Evolutionary conservation across 2,888 invertebrate genomes (phyloP).

Genomic region (Troides oblongomaculatus): DNA sequence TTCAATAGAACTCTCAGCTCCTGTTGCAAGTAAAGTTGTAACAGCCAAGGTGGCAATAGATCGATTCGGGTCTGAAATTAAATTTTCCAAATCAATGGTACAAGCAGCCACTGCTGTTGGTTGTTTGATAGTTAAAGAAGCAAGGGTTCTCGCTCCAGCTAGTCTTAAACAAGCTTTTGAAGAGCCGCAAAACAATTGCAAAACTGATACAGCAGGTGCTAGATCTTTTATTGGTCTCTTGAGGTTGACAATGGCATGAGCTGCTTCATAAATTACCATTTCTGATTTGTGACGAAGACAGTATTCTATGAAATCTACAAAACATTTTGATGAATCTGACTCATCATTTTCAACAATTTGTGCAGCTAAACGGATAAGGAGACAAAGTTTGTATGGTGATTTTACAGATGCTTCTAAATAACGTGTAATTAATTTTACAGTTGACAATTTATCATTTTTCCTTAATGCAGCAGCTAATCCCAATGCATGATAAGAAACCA

Average conservation of each 20-base stretch:
- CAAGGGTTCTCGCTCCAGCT: constrained; percentile 98
- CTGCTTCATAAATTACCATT: constrained; percentile 99
- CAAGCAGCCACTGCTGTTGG: constrained; percentile 98
- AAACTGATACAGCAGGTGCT: constrained; percentile 95
- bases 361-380: constrained; percentile 96
- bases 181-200: constrained; percentile 98
- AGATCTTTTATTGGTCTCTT: constrained; percentile 91
- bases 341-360: constrained; percentile 96
- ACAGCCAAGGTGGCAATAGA: constrained; percentile 99
- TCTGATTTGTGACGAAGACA: constrained; percentile 98
- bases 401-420: constrained; percentile 90
- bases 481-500: constrained; percentile 98
- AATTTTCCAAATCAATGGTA: constrained; percentile 97
- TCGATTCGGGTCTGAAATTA: constrained; percentile 98
- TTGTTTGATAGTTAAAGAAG: constrained; percentile 97
- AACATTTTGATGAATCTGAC: constrained; percentile 84
- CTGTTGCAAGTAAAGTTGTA: constrained; percentile 98
- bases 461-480: constrained; percentile 97
- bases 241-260: constrained; percentile 97
- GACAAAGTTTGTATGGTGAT: constrained; percentile 97
- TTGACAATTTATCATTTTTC: constrained; percentile 95
- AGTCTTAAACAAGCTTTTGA: constrained; percentile 96
- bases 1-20: constrained; percentile 98
- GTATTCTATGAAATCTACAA: constrained; percentile 95
- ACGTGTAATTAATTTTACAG: constrained; percentile 96